These are phyloP conservation scores for Aspidapion aeneum DNA, from an alignment of 2,888 invertebrate genomes.

Conservation along the genomic window DNA sequence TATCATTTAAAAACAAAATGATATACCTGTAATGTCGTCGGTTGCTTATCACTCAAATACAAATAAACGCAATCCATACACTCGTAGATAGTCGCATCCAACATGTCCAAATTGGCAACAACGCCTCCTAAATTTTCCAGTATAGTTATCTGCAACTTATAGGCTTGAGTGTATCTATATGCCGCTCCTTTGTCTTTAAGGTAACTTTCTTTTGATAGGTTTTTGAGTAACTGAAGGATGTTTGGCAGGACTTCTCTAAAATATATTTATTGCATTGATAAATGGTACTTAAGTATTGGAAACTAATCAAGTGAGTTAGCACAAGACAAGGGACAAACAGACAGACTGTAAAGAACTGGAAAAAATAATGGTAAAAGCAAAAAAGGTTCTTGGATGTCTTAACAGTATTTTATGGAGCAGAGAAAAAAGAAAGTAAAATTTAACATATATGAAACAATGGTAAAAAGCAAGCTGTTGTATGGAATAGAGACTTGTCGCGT, in stretches of 20 bases:
- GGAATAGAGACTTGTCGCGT: too few species aligned
- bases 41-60: constrained; percentile 61
- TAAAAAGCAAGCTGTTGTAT: too few species aligned
- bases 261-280: constrained; percentile 27
- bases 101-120: constrained; percentile 49
- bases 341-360: too few species aligned
- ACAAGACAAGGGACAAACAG: too few species aligned
- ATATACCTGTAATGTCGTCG: constrained; percentile 59
- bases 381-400: too few species aligned
- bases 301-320: too few species aligned
- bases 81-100: constrained; percentile 45
- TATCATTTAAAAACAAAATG: constrained; percentile 8
- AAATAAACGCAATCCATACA: constrained; percentile 48
- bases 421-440: too few species aligned
- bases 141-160: constrained; percentile 53
- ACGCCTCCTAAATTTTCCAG: constrained; percentile 51
- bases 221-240: constrained; percentile 54
- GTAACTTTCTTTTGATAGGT: constrained; percentile 55
- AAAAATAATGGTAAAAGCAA: too few species aligned
- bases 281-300: too few species aligned
- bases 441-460: too few species aligned
- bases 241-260: constrained; percentile 65
- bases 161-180: constrained; percentile 57
- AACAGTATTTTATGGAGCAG: too few species aligned
- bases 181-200: constrained; percentile 55